Evolutionary conservation across 2,888 invertebrate species (phyloP).

Genomic region (Autographa pulchrina): DNA sequence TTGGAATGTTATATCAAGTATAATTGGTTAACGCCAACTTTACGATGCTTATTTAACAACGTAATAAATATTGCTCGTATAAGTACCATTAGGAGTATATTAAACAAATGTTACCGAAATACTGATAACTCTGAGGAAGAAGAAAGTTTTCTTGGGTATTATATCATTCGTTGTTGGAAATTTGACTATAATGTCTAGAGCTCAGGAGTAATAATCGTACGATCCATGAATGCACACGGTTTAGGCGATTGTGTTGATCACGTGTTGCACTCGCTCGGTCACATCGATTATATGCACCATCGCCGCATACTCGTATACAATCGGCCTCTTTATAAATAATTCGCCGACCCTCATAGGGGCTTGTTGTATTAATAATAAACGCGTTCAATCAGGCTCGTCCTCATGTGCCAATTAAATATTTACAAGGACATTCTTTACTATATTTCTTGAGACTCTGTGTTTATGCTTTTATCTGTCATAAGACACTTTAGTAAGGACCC

Average conservation of each 20-base stretch:
- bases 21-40: constrained; percentile 3
- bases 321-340: constrained; percentile 79
- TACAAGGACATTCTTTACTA: constrained; percentile 57
- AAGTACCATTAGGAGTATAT: not conserved
- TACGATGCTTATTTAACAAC: not conserved
- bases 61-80: constrained; percentile 5
- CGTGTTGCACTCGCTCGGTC: constrained; percentile 59
- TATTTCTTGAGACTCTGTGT: constrained; percentile 36
- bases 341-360: constrained; percentile 79
- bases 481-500: constrained; percentile 14
- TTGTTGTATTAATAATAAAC: constrained; percentile 80
- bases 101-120: not conserved
- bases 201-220: constrained; percentile 18
- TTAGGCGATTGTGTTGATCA: constrained; percentile 18
- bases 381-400: constrained; percentile 77
- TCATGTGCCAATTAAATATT: constrained; percentile 81
- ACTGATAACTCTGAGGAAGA: not conserved
- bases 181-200: not conserved
- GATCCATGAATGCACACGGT: constrained; percentile 5
- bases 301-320: constrained; percentile 74
- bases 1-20: constrained; percentile 19
- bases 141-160: not conserved
- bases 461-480: constrained; percentile 51
- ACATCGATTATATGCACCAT: constrained; percentile 77
- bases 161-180: not conserved